A percentile compares a stretch with the other conserved stretches of the same genome.
These are phyloP conservation scores for Cynopterus brachyotis DNA, from an alignment of 2,113 vertebrate species.

Conservation along the genomic window DNA sequence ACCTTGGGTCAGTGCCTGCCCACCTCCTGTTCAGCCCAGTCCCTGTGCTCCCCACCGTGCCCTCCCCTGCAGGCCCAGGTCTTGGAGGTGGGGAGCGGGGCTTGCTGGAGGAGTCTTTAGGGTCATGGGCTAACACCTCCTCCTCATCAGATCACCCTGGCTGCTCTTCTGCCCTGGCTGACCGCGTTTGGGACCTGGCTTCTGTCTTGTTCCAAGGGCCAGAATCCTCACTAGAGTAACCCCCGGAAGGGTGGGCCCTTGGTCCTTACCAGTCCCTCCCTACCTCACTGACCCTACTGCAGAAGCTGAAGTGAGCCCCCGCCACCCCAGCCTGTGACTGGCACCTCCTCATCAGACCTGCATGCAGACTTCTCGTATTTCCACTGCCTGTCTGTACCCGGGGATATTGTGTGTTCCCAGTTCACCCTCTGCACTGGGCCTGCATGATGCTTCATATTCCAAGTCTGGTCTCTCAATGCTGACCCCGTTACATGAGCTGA, in stretches of 20 bases:
- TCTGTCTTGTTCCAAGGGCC: not conserved
- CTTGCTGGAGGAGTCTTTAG: not conserved
- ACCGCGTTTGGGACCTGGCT: not conserved
- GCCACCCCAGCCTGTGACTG: not conserved
- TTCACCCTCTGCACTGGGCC: not conserved
- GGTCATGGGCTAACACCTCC: not conserved
- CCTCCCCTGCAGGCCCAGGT: not conserved
- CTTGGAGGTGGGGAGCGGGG: too few relatives aligned
- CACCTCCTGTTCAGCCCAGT: not conserved
- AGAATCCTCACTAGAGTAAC: not conserved
- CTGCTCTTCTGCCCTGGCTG: not conserved
- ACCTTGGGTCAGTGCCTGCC: not conserved
- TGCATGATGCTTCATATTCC: not conserved
- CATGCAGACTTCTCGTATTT: not conserved
- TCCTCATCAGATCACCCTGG: not conserved
- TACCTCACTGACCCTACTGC: not conserved
- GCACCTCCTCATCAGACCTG: not conserved
- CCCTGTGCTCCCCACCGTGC: rapidly evolving
- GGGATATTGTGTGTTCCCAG: not conserved
- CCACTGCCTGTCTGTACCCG: not conserved
- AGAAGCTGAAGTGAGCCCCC: not conserved
- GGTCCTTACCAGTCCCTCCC: not conserved
- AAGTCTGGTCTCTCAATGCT: not conserved
- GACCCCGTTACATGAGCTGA: not conserved
- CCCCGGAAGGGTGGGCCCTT: not conserved